Conservation (phyloP, 2,113 vertebrate species). For the Hyperoodon ampullatus region DNA sequence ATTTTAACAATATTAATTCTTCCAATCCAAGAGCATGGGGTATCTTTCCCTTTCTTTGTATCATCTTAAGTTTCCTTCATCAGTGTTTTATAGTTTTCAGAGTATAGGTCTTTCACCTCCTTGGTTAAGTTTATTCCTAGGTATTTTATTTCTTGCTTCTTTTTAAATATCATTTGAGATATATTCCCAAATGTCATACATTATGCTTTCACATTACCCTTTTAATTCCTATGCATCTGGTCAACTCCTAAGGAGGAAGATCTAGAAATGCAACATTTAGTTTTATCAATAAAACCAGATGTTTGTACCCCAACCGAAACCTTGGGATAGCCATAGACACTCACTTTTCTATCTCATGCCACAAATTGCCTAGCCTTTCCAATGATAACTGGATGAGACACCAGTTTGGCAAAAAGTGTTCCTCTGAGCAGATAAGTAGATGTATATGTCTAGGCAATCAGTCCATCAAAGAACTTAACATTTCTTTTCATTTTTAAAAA, state of each 20-base stretch:
- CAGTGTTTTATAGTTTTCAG: neutral
- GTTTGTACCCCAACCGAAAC: neutral
- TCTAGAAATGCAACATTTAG: neutral
- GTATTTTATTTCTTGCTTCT: slow-evolving; percentile 19
- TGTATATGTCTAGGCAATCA: neutral
- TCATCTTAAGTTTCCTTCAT: neutral
- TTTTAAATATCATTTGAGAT: neutral
- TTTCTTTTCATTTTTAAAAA: slow-evolving; percentile 16
- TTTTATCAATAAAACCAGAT: neutral
- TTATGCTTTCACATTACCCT: neutral
- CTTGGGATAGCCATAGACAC: neutral
- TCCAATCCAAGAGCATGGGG: neutral
- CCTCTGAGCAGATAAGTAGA: neutral
- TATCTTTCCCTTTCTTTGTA: neutral
- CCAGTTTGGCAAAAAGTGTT: neutral
- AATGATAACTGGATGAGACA: neutral
- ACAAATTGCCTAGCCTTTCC: neutral
- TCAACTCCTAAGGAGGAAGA: neutral
- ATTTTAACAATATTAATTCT: neutral
- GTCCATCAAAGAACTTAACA: slow-evolving; percentile 4
- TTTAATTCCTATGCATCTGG: neutral
- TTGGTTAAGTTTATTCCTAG: neutral
- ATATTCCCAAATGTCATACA: neutral
- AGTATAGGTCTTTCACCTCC: neutral
- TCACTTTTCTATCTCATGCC: neutral